These are phyloP conservation scores for Phalacrocorax brasilianus DNA, from an alignment of 2,113 vertebrate genomes.

Conservation along the genomic window DNA sequence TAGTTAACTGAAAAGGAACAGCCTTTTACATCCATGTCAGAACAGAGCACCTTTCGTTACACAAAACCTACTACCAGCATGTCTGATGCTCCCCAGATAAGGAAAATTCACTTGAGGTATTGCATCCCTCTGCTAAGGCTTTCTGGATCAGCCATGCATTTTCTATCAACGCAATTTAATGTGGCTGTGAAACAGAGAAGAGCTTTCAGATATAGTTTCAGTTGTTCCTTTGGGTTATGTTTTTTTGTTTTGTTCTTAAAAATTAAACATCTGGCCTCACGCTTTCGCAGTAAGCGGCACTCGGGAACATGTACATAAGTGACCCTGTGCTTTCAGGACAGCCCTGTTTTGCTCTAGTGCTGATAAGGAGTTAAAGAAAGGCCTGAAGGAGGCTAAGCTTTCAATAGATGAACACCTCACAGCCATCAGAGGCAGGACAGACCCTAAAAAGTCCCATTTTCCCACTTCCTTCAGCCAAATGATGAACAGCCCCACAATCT, in stretches of 20 bases:
- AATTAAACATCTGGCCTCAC: neutral
- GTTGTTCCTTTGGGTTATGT: neutral
- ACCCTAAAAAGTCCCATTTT: neutral
- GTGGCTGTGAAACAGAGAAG: neutral
- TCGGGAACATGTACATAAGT: fast-evolving
- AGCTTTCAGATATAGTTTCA: neutral
- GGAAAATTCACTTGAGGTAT: neutral
- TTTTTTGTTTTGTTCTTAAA: neutral
- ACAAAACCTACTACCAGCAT: neutral
- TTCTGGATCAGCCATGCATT: neutral
- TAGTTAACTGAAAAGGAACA: neutral
- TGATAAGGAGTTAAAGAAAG: neutral
- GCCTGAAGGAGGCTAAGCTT: neutral
- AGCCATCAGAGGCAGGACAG: neutral
- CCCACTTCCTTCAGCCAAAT: neutral
- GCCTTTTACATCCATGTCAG: conserved; percentile 8
- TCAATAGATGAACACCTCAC: neutral
- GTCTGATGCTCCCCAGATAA: neutral
- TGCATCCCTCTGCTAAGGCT: neutral
- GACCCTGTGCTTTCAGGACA: neutral
- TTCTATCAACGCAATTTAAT: neutral
- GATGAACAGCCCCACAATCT: neutral
- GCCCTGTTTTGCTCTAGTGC: neutral
- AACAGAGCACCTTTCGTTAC: neutral
- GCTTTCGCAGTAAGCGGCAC: neutral